Conservation (phyloP, 2,797 vertebrate species). For the Chelon labrosus region DNA sequence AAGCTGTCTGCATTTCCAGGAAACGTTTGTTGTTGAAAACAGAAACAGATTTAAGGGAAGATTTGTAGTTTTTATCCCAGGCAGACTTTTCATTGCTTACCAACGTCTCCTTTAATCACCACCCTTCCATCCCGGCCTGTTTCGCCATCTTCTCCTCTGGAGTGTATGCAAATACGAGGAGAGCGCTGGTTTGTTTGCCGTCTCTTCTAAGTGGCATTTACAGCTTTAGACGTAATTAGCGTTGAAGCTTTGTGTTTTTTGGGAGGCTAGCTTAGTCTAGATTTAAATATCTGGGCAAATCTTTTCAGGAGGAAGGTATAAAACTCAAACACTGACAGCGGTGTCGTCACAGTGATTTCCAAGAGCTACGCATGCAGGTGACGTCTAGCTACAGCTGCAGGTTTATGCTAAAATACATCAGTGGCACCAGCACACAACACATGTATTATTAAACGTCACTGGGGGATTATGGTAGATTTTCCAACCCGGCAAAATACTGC, state of each 20-base stretch:
- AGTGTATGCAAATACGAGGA: conserved; percentile 26
- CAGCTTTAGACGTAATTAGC: conserved; percentile 49
- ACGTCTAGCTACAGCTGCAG: conserved; percentile 9
- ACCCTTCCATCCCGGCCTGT: background rate
- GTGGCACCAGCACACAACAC: background rate
- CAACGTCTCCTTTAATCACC: conserved; percentile 40
- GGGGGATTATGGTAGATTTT: conserved; percentile 54
- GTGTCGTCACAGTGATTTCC: conserved; percentile 1
- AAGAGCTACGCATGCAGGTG: conserved; percentile 7
- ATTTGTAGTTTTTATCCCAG: conserved; percentile 57
- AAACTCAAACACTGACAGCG: conserved; percentile 8
- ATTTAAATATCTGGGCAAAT: conserved; percentile 33
- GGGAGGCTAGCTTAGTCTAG: conserved; percentile 10
- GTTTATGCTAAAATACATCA: conserved; percentile 28
- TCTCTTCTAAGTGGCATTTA: conserved; percentile 52
- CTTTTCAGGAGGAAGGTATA: conserved; percentile 20
- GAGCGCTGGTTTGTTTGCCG: conserved; percentile 40
- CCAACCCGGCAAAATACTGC: conserved; percentile 39
- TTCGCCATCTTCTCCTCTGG: conserved; percentile 16
- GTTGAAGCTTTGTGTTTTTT: conserved; percentile 35
- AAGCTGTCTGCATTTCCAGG: conserved; percentile 56
- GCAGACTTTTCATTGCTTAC: conserved; percentile 44
- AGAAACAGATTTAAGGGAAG: conserved; percentile 56
- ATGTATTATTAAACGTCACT: conserved; percentile 44
- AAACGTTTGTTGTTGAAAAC: conserved; percentile 65